Conservation (phyloP, 2,888 invertebrate genomes). For the Allacma fusca region DNA sequence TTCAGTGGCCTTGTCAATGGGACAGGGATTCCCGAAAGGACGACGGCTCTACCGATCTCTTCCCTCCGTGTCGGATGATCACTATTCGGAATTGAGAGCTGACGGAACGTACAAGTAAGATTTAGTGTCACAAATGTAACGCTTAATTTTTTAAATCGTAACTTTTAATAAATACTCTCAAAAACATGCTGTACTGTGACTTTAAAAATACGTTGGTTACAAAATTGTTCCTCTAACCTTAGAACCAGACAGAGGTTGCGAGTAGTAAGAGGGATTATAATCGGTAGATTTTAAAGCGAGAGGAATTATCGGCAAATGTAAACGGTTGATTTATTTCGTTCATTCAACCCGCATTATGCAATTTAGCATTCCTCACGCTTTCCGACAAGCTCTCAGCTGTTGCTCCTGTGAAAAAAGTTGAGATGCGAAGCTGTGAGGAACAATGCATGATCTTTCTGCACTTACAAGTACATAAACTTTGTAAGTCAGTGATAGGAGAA, state of each 20-base stretch:
- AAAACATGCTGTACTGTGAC: neutral
- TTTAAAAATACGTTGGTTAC: too few relatives aligned
- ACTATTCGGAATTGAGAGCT: conserved; percentile 56
- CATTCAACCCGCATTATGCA: conserved; percentile 33
- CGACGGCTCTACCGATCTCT: conserved; percentile 51
- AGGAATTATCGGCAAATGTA: neutral
- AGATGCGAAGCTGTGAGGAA: neutral
- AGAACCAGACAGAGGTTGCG: too few relatives aligned
- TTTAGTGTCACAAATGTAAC: neutral
- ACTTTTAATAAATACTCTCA: neutral
- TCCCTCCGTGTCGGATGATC: conserved; percentile 60
- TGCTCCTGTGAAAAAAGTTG: too few relatives aligned
- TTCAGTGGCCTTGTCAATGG: neutral
- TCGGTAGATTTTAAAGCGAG: neutral
- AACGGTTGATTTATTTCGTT: conserved; percentile 34
- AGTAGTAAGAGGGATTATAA: neutral
- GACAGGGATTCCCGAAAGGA: conserved; percentile 34
- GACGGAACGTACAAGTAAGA: conserved; percentile 61
- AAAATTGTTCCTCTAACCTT: too few relatives aligned
- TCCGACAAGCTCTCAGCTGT: too few relatives aligned
- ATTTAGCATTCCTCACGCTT: neutral
- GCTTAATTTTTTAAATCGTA: neutral
- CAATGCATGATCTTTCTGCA: neutral
- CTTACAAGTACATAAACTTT: neutral
- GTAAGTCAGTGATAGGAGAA: neutral